phyloP scores from a whole-genome alignment of 2,113 vertebrate species.

The Phycodurus eques region DNA sequence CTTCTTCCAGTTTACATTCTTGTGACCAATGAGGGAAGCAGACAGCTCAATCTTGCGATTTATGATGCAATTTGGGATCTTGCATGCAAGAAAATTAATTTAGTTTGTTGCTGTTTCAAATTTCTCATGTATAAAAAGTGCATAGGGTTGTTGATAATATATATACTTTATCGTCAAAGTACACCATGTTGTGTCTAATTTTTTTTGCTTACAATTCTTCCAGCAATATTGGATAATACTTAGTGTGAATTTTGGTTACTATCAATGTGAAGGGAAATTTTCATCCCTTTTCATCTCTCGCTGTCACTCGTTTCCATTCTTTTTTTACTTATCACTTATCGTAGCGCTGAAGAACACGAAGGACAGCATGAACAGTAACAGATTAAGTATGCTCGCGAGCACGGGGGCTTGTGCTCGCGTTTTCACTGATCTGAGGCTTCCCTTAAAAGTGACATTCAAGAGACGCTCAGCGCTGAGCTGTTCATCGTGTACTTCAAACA shows the following conservation, averaged over 20 bases:
- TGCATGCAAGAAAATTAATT: no score
- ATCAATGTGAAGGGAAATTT: neutral
- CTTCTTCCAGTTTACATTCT: neutral
- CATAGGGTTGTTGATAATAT: no score
- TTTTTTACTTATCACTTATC: neutral
- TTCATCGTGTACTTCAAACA: conserved; percentile 66
- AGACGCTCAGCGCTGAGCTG: conserved; percentile 63
- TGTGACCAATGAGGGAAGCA: neutral
- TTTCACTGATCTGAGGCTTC: conserved; percentile 58
- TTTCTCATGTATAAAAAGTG: no score
- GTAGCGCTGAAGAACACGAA: neutral
- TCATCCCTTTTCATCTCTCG: neutral
- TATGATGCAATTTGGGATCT: no score
- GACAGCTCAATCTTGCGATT: no score
- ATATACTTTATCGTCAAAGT: no score
- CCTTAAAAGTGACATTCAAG: conserved; percentile 67
- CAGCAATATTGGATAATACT: no score
- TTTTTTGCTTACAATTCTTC: no score
- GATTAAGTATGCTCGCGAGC: neutral
- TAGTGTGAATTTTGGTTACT: neutral
- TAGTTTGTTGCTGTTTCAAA: no score
- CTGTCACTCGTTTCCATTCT: neutral
- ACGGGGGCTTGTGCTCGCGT: conserved; percentile 12
- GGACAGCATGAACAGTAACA: neutral
- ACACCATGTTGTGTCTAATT: no score